Evolutionary conservation across 2,888 invertebrate species (phyloP).

Genomic region (Ctena decussata): DNA sequence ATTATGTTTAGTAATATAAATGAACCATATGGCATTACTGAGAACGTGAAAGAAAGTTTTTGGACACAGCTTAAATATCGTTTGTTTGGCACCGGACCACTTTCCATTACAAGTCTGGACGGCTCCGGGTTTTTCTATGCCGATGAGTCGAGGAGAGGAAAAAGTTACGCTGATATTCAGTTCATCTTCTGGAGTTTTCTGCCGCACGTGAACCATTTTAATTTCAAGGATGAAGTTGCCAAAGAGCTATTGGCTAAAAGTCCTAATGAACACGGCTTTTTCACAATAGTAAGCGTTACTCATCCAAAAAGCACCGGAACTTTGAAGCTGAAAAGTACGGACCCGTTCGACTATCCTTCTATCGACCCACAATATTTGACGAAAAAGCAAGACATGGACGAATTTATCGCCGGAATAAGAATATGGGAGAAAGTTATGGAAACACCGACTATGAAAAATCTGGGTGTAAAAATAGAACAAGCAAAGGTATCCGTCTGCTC

Average conservation of each 20-base stretch:
- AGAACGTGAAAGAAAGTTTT: constrained; percentile 30
- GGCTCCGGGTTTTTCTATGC: constrained; percentile 38
- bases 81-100: constrained; percentile 45
- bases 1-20: constrained; percentile 28
- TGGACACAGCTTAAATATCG: constrained; percentile 36
- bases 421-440: too few species aligned
- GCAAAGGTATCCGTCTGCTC: too few species aligned
- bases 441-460: too few species aligned
- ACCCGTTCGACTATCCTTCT: constrained; percentile 92
- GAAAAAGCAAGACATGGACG: constrained; percentile 89
- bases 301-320: constrained; percentile 92
- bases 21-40: constrained; percentile 33
- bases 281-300: constrained; percentile 4
- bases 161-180: constrained; percentile 55
- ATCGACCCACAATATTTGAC: constrained; percentile 96
- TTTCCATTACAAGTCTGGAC: constrained; percentile 41
- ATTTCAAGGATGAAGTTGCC: constrained; percentile 40
- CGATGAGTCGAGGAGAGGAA: background rate
- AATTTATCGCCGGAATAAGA: too few species aligned
- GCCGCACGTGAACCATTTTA: constrained; percentile 24
- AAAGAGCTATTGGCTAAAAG: constrained; percentile 16
- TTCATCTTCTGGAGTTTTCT: constrained; percentile 32
- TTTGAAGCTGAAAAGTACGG: constrained; percentile 91
- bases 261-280: constrained; percentile 79
- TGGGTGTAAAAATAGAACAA: too few species aligned